Evolutionary conservation across 2,888 invertebrate species (phyloP).

Genomic region (Syrista parreyssii): DNA sequence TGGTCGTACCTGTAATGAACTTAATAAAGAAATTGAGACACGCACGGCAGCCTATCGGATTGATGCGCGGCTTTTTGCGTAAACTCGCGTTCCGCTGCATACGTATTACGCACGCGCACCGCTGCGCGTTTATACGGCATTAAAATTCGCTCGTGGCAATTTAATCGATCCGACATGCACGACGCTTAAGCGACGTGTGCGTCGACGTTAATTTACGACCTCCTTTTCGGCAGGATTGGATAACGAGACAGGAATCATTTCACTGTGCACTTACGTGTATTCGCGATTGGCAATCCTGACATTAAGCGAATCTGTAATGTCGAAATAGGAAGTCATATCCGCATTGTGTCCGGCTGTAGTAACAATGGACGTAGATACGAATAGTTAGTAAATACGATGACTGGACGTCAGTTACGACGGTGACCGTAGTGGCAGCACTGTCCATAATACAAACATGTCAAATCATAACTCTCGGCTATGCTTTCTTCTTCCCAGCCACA

Average conservation of each 20-base stretch:
- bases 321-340: slow-evolving; percentile 34
- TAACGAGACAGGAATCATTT: not conserved
- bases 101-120: not conserved
- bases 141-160: not conserved
- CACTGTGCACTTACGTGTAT: not conserved
- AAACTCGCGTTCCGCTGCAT: not conserved
- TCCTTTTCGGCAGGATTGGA: not conserved
- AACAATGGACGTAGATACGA: slow-evolving; percentile 32
- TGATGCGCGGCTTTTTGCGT: not conserved
- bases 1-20: not conserved
- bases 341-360: slow-evolving; percentile 25
- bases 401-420: slow-evolving; percentile 10
- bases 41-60: not conserved
- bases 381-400: slow-evolving; percentile 36
- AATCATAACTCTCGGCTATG: slow-evolving; percentile 39
- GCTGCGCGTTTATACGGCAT: not conserved
- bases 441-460: not conserved
- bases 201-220: not conserved
- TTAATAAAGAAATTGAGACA: not conserved
- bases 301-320: slow-evolving; percentile 7
- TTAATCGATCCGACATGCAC: slow-evolving; percentile 1
- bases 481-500: slow-evolving; percentile 56
- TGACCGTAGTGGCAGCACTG: not conserved
- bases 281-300: not conserved
- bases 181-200: not conserved